Conservation (phyloP, 2,113 vertebrate species). For the Aptenodytes patagonicus region DNA sequence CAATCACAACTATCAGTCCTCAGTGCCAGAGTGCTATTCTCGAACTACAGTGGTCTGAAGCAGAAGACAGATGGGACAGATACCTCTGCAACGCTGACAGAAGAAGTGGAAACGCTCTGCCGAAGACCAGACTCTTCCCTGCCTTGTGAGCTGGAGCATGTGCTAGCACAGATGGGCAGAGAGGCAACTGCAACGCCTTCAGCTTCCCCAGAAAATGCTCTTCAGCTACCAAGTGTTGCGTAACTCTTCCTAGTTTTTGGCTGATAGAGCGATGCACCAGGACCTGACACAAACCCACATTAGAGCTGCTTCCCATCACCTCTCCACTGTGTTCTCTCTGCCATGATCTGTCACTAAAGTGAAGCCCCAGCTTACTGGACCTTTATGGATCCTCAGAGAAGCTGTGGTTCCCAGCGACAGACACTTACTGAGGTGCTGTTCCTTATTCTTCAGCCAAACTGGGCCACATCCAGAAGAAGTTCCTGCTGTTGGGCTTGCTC, state of each 20-base stretch:
- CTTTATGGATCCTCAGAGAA: neutral
- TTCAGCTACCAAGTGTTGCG: neutral
- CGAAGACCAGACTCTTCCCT: neutral
- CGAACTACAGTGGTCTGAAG: neutral
- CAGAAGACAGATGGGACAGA: neutral
- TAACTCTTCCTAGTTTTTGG: neutral
- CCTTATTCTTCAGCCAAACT: neutral
- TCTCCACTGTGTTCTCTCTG: neutral
- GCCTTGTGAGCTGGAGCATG: neutral
- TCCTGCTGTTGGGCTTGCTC: neutral
- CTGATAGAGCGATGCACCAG: neutral
- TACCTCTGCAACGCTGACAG: neutral
- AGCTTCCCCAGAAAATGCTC: neutral
- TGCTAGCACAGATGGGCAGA: neutral
- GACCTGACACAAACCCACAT: neutral
- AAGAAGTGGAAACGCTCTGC: neutral
- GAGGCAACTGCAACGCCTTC: neutral
- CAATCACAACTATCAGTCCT: neutral
- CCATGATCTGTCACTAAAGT: neutral
- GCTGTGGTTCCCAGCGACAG: fast-evolving
- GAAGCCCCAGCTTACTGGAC: neutral
- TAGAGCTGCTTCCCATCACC: neutral
- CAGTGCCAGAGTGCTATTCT: neutral
- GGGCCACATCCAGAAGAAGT: neutral
- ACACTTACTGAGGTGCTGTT: neutral